Base-by-base conservation (phyloP, 92 coral and sea anemone species). In the Epizoanthus rinbou region DNA sequence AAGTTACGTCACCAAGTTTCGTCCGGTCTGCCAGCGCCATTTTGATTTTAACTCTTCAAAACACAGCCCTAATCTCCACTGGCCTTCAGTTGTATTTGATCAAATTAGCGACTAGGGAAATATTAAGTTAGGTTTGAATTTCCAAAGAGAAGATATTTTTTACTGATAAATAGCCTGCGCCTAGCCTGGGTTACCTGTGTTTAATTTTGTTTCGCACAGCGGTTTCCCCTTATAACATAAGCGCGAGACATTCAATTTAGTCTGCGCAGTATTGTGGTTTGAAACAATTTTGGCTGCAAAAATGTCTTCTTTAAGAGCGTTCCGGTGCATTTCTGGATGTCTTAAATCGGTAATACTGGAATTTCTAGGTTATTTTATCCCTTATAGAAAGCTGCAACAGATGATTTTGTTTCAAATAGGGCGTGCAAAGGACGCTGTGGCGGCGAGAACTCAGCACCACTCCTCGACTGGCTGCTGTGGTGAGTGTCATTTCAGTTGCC, bases 361-460 rank as follows among this genome's bases (percentile, higher is more conserved):
- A n/a, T 33, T 15, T n/a, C 31, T 5, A 10, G 8, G 35, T 15
- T 31, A 17, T 25, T 54, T 57, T 75, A 31, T 7, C 28, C 53
- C 53, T 5, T n/a, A 15, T 16, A 25, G 41, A 24, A 57, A 57
- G n/a, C 59, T 75, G 8, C 1, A 54, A 75, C 66, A 28, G 11
- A 31, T 57, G 13, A 8, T 75, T 69, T 64, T 80, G 41, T 78
- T 57, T 75, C n/a, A 71, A 60, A 31, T 66, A 92, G 97, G 85
- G 84, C 66, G 89, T 53, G 41, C 83, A 78, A 6, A 24, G 74
- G 4, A 64, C 80, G 19, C 79, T 76, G 24, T 85, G 86, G 63
- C 81, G 90, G 63, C 84, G 88, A 68, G 76, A 86, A 15, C 86
- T 92, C 67, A 65, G 90, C 59, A 92, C 97, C 2, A 87, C 90